Evolutionary conservation across 2,888 invertebrate species (phyloP).

Genomic region (Agriopis leucophaearia): DNA sequence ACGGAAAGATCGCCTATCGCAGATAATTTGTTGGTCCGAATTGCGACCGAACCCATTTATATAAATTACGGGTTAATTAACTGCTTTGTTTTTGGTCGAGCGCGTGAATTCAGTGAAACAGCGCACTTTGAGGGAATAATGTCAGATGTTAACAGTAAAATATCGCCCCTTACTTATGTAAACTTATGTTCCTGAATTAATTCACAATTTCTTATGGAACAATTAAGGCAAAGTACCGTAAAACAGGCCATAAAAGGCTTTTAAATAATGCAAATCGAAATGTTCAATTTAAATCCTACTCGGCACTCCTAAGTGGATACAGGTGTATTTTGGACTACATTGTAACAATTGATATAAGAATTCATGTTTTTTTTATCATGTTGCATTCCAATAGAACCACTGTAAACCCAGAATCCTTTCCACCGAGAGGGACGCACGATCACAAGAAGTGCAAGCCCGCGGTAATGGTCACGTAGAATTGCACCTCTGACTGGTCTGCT

Average conservation of each 20-base stretch:
- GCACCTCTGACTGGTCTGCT: constrained; percentile 40
- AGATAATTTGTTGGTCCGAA: constrained; percentile 75
- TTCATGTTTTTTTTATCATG: not conserved
- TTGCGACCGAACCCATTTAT: constrained; percentile 73
- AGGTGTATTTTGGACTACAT: not conserved
- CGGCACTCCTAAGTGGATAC: not conserved
- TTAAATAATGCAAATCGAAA: constrained; percentile 19
- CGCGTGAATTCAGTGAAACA: constrained; percentile 72
- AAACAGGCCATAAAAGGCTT: constrained; percentile 15
- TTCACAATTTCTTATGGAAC: constrained; percentile 35
- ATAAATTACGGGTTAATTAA: constrained; percentile 80
- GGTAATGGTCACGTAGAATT: constrained; percentile 43
- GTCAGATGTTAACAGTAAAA: constrained; percentile 64
- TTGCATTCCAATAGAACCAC: not conserved
- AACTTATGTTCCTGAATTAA: constrained; percentile 43
- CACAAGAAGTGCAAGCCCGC: constrained; percentile 36
- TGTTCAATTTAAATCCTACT: constrained; percentile 4
- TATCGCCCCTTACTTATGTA: constrained; percentile 54
- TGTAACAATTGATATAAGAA: not conserved
- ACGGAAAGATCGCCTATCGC: constrained; percentile 68
- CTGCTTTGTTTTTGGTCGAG: constrained; percentile 72
- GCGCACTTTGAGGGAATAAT: constrained; percentile 63
- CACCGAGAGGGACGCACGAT: constrained; percentile 11
- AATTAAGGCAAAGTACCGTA: constrained; percentile 22
- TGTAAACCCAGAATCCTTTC: not conserved